Percentiles rank a stretch among this genome's conserved stretches.
phyloP scores from a whole-genome alignment of 2,797 vertebrate species.

The Potorous gilbertii region DNA sequence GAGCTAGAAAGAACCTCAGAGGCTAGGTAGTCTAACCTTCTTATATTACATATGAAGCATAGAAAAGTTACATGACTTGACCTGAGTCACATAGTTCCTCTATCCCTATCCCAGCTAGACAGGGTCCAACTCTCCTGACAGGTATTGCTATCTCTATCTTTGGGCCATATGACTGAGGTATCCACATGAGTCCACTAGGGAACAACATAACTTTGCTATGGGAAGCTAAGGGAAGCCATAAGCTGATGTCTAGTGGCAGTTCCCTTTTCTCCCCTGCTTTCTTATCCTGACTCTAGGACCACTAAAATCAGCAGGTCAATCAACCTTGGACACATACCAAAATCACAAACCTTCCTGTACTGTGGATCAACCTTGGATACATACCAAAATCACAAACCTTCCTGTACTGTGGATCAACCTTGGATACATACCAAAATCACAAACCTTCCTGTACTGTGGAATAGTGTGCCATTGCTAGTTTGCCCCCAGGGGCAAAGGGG shows the following conservation, averaged over 20 bases:
- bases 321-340: not conserved
- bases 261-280: not conserved
- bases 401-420: not conserved
- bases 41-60: not conserved
- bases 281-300: not conserved
- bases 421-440: not conserved
- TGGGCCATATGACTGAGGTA: not conserved
- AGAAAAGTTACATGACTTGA: not conserved
- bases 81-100: not conserved
- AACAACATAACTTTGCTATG: not conserved
- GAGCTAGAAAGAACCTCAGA: not conserved
- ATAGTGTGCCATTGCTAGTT: not conserved
- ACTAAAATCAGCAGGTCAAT: not conserved
- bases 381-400: not conserved
- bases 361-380: too few relatives aligned
- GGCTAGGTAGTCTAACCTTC: not conserved
- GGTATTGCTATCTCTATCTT: not conserved
- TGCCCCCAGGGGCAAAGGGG: not conserved
- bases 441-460: not conserved
- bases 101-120: not conserved
- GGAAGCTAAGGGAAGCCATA: too few relatives aligned
- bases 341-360: not conserved
- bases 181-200: not conserved
- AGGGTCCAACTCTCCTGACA: not conserved
- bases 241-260: not conserved